These are phyloP conservation scores for Scolopax rusticola DNA, from an alignment of 2,797 vertebrate species.

Conservation along the genomic window DNA sequence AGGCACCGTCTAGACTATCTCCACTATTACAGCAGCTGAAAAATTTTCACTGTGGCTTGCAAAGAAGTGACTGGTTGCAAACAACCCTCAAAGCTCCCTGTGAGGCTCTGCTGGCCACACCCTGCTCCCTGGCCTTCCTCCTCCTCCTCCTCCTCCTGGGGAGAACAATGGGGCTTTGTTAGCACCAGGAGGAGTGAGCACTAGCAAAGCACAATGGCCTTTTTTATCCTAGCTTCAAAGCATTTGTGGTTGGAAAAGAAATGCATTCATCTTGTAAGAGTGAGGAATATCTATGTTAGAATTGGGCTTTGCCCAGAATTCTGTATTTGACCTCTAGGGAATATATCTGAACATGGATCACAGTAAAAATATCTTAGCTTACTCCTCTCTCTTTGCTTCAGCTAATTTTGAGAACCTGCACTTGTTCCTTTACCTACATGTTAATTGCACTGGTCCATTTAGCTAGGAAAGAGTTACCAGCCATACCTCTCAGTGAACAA, in stretches of 20 bases:
- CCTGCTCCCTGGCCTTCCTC: background rate
- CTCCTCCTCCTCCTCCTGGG: background rate
- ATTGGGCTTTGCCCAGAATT: slow-evolving; percentile 13
- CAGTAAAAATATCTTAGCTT: background rate
- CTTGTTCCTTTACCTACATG: background rate
- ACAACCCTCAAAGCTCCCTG: background rate
- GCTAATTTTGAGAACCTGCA: background rate
- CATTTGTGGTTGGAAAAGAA: slow-evolving; percentile 19
- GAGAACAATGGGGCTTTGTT: slow-evolving; percentile 44
- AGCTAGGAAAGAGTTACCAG: slow-evolving; percentile 72
- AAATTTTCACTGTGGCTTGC: background rate
- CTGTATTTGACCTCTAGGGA: background rate
- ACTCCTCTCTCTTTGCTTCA: background rate
- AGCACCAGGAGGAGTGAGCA: background rate
- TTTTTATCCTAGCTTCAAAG: slow-evolving; percentile 45
- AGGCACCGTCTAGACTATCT: background rate
- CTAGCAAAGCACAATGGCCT: slow-evolving; percentile 13
- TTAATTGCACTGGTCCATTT: background rate
- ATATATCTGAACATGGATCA: slow-evolving; percentile 1
- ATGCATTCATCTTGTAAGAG: slow-evolving; percentile 28
- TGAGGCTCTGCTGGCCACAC: background rate
- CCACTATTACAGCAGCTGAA: background rate
- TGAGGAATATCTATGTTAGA: background rate
- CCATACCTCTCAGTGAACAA: slow-evolving; percentile 74
- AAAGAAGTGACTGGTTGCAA: background rate